Evolutionary conservation across 2,113 vertebrate genomes (phyloP).

Genomic region (Ariopsis seemanni): DNA sequence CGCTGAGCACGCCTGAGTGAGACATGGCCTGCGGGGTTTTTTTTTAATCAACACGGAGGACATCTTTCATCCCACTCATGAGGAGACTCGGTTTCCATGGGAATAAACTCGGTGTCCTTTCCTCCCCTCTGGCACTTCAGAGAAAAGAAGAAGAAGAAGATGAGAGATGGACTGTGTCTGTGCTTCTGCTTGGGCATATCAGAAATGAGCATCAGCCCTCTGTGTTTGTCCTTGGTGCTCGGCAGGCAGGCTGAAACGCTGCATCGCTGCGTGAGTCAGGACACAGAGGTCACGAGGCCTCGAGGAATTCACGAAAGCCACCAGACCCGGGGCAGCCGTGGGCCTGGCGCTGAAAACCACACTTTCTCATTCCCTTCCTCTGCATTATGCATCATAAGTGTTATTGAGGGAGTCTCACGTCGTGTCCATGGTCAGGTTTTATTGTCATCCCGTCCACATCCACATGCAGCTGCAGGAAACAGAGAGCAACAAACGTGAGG

Average conservation of each 20-base stretch:
- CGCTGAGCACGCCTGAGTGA: conserved; percentile 6
- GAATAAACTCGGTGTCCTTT: conserved; percentile 46
- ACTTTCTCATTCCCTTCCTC: not conserved
- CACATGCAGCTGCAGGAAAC: conserved; percentile 6
- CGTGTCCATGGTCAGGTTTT: not conserved
- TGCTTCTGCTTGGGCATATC: conserved; percentile 15
- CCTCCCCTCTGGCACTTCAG: conserved; percentile 31
- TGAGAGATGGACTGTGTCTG: conserved; percentile 1
- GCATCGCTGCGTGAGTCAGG: conserved; percentile 46
- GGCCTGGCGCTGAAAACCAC: not conserved
- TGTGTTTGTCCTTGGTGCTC: conserved; percentile 10
- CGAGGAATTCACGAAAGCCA: conserved; percentile 30
- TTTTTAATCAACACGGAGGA: conserved; percentile 46
- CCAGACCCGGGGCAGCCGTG: not conserved
- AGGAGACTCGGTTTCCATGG: conserved; percentile 53
- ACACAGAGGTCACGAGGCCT: conserved; percentile 33
- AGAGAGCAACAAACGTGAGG: not conserved
- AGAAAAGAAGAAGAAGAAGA: conserved; percentile 3
- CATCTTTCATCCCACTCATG: conserved; percentile 47
- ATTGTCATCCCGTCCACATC: not conserved
- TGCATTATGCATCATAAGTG: not conserved
- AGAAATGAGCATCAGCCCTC: conserved; percentile 2
- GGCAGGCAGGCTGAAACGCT: not conserved
- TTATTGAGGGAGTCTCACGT: not conserved
- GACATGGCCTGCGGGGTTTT: conserved; percentile 11